A percentile compares a stretch with the other conserved stretches of the same genome.
Conservation (phyloP, 2,113 vertebrate species). For the Arenaria interpres region DNA sequence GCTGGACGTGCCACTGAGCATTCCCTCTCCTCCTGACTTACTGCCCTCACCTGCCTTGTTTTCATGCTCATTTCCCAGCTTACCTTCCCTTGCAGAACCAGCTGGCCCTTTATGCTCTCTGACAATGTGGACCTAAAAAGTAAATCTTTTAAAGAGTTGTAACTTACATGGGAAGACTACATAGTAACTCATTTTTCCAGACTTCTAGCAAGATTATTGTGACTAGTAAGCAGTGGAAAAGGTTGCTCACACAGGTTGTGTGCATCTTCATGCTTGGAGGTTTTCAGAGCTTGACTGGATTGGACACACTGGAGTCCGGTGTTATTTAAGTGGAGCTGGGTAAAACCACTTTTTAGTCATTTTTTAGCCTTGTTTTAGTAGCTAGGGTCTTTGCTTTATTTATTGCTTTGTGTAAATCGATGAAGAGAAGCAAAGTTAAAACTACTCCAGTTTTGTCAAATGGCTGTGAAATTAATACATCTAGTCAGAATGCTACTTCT, state of each 20-base stretch:
- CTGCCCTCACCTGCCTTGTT: not conserved
- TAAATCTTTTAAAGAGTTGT: not conserved
- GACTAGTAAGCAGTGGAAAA: not conserved
- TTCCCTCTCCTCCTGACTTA: not conserved
- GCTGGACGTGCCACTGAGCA: not conserved
- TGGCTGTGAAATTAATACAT: not conserved
- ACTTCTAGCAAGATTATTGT: not conserved
- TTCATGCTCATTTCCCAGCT: not conserved
- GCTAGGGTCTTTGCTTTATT: not conserved
- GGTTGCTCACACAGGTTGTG: not conserved
- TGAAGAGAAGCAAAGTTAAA: not conserved
- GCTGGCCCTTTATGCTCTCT: not conserved
- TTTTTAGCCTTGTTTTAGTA: not conserved
- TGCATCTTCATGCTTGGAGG: not conserved
- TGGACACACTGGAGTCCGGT: not conserved
- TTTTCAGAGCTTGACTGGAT: not conserved
- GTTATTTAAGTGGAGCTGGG: not conserved
- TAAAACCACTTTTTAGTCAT: not conserved
- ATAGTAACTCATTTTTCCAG: not conserved
- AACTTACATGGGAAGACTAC: not conserved
- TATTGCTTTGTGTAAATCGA: not conserved
- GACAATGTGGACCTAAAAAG: not conserved
- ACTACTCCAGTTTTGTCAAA: not conserved
- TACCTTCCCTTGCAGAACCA: not conserved
- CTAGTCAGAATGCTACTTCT: not conserved